Evolutionary conservation across 2,888 invertebrate genomes (phyloP), one percentile per base, ranked within the genome.

Genomic region (Nemurella pictetii): DNA sequence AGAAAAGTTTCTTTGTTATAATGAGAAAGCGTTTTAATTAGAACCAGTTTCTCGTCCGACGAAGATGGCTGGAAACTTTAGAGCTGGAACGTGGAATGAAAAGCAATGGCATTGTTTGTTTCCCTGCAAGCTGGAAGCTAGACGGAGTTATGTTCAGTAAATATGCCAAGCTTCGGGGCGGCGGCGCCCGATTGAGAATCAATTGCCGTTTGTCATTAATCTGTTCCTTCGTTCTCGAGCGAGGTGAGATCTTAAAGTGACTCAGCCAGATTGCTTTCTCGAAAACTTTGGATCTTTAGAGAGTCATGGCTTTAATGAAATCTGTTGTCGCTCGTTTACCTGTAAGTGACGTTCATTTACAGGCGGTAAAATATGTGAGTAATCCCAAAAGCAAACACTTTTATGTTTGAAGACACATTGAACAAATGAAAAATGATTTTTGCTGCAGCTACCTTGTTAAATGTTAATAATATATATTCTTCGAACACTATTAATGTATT

Each of bases 21-120:
- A 29, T 78, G 78, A 29, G 82, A 55, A 28, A 36, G n/a, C 15
- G 25, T 55, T 55, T 82, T 82, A 82, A 82, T 82, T 82, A 82
- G 55, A 78, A 78, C 30, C n/a, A n/a, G 55, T 55, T 55, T 55
- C 55, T 20, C 25, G 26, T 9, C 25, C 2, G 73, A 73, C 20
- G n/a, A 73, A 20, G 73, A 25, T 3, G 15, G 25, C n/a, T 7
- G 26, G 75, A 27, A 75, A 75, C 75, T 75, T 75, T 75, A 9
- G 7, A 73, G 73, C 7, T 9, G 27, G 75, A 28, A 75, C 7
- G 7, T 75, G 75, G 75, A 75, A 75, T 75, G 1, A 55, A 55
- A 55, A 20, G 15, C 55, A 55, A 55, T 55, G 55, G 55, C 9
- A 55, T 55, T 55, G 55, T 55, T 55, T 55, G 55, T 55, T n/a